Conservation (phyloP, 2,113 vertebrate species). For the Vulpes lagopus region DNA sequence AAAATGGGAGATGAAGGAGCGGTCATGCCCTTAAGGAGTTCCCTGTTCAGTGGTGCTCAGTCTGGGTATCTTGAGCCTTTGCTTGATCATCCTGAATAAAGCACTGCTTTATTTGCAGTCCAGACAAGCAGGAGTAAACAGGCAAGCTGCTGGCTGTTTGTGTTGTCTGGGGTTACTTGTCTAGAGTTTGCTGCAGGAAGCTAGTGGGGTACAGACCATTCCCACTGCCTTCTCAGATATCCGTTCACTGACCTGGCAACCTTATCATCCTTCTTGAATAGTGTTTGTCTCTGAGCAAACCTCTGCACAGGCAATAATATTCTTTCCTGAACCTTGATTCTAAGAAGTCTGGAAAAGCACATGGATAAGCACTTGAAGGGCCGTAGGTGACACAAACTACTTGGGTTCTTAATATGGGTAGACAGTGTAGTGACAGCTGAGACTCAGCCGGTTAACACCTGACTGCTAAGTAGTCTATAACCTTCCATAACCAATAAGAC, state of each 20-base stretch:
- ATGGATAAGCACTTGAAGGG: background rate
- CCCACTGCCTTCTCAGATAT: slow-evolving; percentile 58
- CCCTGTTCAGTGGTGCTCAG: background rate
- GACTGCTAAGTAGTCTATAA: background rate
- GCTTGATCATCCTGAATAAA: slow-evolving; percentile 10
- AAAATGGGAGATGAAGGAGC: background rate
- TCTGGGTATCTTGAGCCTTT: background rate
- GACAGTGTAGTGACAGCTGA: background rate
- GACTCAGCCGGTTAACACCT: background rate
- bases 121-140: slow-evolving; percentile 14
- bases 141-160: background rate
- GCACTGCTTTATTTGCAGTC: background rate
- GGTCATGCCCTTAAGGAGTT: background rate
- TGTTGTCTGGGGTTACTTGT: slow-evolving; percentile 57
- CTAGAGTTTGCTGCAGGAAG: slow-evolving; percentile 49
- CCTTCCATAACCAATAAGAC: background rate
- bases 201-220: slow-evolving; percentile 42
- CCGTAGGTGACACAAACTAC: background rate
- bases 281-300: background rate
- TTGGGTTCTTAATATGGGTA: slow-evolving; percentile 13
- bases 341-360: slow-evolving; percentile 37
- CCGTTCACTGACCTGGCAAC: slow-evolving; percentile 39
- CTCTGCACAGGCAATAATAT: background rate
- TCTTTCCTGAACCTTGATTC: slow-evolving; percentile 8
- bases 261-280: background rate